Evolutionary conservation across 1,140 invertebrate species (phyloP).

Genomic region (Drosophila watanabei): DNA sequence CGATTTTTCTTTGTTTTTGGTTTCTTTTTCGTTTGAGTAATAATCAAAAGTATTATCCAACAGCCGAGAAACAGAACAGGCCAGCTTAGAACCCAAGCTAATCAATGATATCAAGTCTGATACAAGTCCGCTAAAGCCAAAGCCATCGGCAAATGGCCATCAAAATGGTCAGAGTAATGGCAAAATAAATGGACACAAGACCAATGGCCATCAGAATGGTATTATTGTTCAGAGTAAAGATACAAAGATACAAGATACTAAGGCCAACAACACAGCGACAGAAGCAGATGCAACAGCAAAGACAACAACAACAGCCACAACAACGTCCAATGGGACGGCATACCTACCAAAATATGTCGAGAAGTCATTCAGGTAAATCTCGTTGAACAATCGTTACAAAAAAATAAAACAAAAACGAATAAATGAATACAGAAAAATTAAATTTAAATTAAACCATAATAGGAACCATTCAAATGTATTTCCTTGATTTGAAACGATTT

Average conservation of each 20-base stretch:
- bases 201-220: slow-evolving; percentile 56
- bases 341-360: slow-evolving; percentile 85
- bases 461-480: slow-evolving; percentile 11
- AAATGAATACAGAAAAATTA: slow-evolving; percentile 6
- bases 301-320: slow-evolving; percentile 22
- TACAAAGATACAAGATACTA: slow-evolving; percentile 26
- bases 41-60: slow-evolving; percentile 77
- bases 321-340: slow-evolving; percentile 70
- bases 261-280: slow-evolving; percentile 15
- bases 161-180: slow-evolving; percentile 35
- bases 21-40: slow-evolving; percentile 60
- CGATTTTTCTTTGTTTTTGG: slow-evolving; percentile 22
- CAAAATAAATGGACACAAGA: slow-evolving; percentile 38
- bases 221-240: slow-evolving; percentile 30
- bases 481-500: slow-evolving; percentile 10
- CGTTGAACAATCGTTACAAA: slow-evolving; percentile 28
- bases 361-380: slow-evolving; percentile 86
- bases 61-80: slow-evolving; percentile 79
- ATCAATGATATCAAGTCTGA: slow-evolving; percentile 60
- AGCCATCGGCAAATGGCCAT: slow-evolving; percentile 37
- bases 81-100: slow-evolving; percentile 63
- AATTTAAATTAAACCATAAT: neutral
- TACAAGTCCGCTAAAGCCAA: slow-evolving; percentile 38
- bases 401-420: neutral
- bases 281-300: slow-evolving; percentile 17